Evolutionary conservation across 2,113 vertebrate genomes (phyloP).

Genomic region (Cariama cristata): DNA sequence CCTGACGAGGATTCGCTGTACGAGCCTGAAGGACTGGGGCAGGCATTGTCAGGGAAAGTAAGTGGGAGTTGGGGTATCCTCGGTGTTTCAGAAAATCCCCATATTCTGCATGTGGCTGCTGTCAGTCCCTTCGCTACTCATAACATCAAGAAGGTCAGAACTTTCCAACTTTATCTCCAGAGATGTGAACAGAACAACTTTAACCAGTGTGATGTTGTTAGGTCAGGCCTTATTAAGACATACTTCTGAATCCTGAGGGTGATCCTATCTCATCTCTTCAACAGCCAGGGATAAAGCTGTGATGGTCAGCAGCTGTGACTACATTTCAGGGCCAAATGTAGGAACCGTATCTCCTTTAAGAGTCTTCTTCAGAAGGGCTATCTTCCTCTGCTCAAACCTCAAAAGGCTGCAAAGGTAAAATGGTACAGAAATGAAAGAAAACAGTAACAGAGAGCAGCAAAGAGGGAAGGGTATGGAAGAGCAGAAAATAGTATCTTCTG

Average conservation of each 20-base stretch:
- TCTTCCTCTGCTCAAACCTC: not conserved
- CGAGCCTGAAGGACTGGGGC: not conserved
- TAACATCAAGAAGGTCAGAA: not conserved
- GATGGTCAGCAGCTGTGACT: not conserved
- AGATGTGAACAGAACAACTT: not conserved
- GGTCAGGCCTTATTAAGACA: not conserved
- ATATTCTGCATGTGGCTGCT: not conserved
- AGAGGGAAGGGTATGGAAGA: not conserved
- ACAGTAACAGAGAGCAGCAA: not conserved
- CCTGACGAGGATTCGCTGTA: not conserved
- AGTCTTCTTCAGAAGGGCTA: not conserved
- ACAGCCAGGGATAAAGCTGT: not conserved
- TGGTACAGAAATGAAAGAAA: not conserved
- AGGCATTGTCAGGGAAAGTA: not conserved
- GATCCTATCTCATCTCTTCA: not conserved
- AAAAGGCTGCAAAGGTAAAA: not conserved
- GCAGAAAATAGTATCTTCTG: not conserved
- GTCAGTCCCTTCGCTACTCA: not conserved
- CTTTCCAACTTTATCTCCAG: not conserved
- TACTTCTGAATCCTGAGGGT: not conserved
- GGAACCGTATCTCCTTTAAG: not conserved
- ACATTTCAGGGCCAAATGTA: not conserved
- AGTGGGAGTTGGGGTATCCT: not conserved
- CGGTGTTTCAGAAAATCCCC: not conserved
- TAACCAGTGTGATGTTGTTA: not conserved